A percentile compares a stretch with the other conserved stretches of the same genome.
These are phyloP conservation scores for Melipona bicolor DNA, from an alignment of 2,888 invertebrate species.

Conservation along the genomic window DNA sequence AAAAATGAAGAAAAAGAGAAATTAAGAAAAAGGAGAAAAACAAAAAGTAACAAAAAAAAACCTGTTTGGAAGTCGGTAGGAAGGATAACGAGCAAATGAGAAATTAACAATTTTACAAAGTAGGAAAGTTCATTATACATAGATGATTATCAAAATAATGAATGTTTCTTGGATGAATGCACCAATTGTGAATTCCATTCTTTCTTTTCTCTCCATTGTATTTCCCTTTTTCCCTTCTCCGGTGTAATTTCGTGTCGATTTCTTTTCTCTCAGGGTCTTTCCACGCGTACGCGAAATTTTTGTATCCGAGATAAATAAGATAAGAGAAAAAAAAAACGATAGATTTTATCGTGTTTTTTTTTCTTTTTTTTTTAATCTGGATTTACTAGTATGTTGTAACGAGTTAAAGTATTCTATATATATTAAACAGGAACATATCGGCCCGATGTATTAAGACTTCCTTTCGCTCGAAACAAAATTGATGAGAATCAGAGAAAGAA, in stretches of 20 bases:
- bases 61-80: conserved; percentile 35
- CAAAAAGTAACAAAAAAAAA: conserved; percentile 57
- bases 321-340: conserved; percentile 49
- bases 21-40: conserved; percentile 49
- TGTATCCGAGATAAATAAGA: conserved; percentile 1
- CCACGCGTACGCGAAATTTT: conserved; percentile 8
- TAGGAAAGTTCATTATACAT: conserved; percentile 65
- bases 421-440: conserved; percentile 72
- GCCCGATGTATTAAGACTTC: conserved; percentile 68
- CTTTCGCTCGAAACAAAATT: conserved; percentile 17
- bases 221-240: conserved; percentile 13
- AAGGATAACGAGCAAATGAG: conserved; percentile 62
- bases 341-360: conserved; percentile 53
- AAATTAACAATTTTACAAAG: conserved; percentile 62
- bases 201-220: conserved; percentile 13
- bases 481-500: conserved; percentile 2
- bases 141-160: conserved; percentile 65
- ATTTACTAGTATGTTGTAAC: conserved; percentile 68
- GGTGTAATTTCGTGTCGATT: conserved; percentile 1
- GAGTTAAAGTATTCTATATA: conserved; percentile 71
- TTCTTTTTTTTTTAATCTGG: conserved; percentile 40
- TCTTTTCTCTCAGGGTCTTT: background rate
- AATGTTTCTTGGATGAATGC: conserved; percentile 68
- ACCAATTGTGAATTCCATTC: conserved; percentile 53
- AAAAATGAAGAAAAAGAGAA: conserved; percentile 45